Conservation (phyloP, 2,113 vertebrate species). For the Lasiurus borealis region DNA sequence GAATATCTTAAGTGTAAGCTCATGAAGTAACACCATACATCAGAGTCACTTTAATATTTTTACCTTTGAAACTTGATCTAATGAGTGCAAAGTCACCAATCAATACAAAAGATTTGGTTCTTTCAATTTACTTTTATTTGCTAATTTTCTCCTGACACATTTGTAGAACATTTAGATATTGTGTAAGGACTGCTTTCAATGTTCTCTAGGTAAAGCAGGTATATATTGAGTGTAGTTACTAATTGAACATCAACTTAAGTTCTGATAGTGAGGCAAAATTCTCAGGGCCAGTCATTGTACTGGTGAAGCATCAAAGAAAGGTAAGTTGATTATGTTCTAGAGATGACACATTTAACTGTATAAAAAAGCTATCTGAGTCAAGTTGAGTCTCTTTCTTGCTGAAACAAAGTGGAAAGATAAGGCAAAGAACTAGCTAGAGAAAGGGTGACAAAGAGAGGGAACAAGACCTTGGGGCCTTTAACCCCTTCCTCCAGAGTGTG, state of each 20-base stretch:
- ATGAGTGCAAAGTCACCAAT: background rate
- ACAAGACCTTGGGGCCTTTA: background rate
- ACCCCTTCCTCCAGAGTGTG: background rate
- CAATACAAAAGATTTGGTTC: background rate
- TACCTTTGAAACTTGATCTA: background rate
- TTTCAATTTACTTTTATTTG: constrained; percentile 10
- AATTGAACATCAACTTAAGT: background rate
- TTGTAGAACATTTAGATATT: background rate
- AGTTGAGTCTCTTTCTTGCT: background rate
- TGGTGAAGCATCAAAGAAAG: background rate
- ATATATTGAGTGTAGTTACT: background rate
- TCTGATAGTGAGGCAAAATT: constrained; percentile 48
- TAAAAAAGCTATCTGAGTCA: background rate
- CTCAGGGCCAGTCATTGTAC: background rate
- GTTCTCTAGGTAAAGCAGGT: background rate
- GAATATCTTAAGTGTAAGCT: background rate
- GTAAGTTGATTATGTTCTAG: constrained; percentile 1
- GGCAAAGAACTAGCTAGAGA: background rate
- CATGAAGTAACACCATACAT: background rate
- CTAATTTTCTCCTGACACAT: background rate
- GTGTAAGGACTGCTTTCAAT: background rate
- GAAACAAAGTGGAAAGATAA: background rate
- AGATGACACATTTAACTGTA: background rate
- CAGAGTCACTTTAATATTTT: constrained; percentile 8
- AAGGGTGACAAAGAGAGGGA: background rate